These are phyloP conservation scores for Folsomia candida DNA, from an alignment of 2,888 invertebrate species.

Conservation along the genomic window DNA sequence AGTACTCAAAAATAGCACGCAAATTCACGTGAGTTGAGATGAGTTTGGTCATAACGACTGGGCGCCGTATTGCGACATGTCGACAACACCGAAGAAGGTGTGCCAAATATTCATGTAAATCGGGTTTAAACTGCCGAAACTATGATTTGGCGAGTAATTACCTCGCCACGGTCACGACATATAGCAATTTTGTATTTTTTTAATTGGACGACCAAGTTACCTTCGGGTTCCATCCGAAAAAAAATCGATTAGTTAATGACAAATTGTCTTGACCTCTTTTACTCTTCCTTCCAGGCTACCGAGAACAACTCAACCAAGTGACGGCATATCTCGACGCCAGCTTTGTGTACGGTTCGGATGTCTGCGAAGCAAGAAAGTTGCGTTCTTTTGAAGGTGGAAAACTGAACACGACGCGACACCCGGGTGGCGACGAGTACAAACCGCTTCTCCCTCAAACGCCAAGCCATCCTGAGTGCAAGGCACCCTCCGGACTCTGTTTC, in stretches of 20 bases:
- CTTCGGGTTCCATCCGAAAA: too few species aligned
- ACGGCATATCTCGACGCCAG: constrained; percentile 58
- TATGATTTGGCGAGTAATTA: too few species aligned
- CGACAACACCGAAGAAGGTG: too few species aligned
- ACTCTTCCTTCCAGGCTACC: constrained; percentile 52
- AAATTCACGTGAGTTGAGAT: neutral
- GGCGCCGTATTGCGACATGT: too few species aligned
- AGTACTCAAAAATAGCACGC: constrained; percentile 3
- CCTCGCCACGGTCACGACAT: too few species aligned
- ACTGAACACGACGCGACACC: constrained; percentile 54
- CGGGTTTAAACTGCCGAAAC: too few species aligned
- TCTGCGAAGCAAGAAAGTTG: constrained; percentile 55
- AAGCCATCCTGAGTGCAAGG: constrained; percentile 56
- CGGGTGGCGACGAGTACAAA: constrained; percentile 52
- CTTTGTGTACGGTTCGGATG: constrained; percentile 58
- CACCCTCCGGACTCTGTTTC: constrained; percentile 55
- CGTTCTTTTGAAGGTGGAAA: constrained; percentile 54
- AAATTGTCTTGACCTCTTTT: neutral
- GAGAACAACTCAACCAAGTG: constrained; percentile 59
- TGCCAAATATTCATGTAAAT: too few species aligned
- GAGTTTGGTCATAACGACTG: too few species aligned
- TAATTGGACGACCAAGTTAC: too few species aligned
- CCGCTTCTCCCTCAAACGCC: constrained; percentile 56
- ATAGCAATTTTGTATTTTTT: too few species aligned
- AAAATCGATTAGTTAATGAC: too few species aligned